These are phyloP conservation scores for Lithobates sylvaticus DNA, from an alignment of 2,797 vertebrate genomes.

Conservation along the genomic window DNA sequence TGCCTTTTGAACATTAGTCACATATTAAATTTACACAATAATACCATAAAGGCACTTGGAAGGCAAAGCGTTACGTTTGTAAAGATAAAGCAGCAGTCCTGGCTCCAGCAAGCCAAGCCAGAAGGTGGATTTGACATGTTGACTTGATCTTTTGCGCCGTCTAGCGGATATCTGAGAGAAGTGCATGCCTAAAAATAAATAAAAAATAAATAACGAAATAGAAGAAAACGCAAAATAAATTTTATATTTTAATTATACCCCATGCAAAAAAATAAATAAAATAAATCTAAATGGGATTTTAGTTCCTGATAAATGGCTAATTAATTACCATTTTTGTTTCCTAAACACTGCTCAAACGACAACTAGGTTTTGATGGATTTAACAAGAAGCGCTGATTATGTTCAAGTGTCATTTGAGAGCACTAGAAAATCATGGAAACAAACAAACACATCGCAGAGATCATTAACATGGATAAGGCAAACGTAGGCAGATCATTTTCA, in stretches of 20 bases:
- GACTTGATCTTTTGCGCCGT: slow-evolving; percentile 92
- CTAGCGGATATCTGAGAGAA: slow-evolving; percentile 84
- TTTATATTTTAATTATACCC: background rate
- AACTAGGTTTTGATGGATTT: background rate
- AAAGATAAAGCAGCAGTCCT: slow-evolving; percentile 27
- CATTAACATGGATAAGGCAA: background rate
- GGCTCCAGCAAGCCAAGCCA: background rate
- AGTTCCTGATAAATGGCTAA: too few species aligned
- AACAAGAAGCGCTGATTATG: background rate
- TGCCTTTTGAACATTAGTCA: slow-evolving; percentile 39
- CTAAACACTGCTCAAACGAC: background rate
- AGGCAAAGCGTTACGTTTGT: background rate
- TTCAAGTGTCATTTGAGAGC: slow-evolving; percentile 11
- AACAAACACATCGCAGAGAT: background rate
- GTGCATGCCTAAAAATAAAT: slow-evolving; percentile 68
- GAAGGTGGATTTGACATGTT: slow-evolving; percentile 61
- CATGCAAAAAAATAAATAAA: background rate
- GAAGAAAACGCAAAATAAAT: background rate
- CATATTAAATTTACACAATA: slow-evolving; percentile 36
- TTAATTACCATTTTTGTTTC: too few species aligned
- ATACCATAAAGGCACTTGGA: slow-evolving; percentile 33
- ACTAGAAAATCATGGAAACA: background rate
- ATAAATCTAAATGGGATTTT: background rate
- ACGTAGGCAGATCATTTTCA: background rate
- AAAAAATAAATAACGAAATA: background rate